These are phyloP conservation scores for Heterocephalus glaber DNA, from an alignment of 2,113 vertebrate genomes.

Conservation along the genomic window DNA sequence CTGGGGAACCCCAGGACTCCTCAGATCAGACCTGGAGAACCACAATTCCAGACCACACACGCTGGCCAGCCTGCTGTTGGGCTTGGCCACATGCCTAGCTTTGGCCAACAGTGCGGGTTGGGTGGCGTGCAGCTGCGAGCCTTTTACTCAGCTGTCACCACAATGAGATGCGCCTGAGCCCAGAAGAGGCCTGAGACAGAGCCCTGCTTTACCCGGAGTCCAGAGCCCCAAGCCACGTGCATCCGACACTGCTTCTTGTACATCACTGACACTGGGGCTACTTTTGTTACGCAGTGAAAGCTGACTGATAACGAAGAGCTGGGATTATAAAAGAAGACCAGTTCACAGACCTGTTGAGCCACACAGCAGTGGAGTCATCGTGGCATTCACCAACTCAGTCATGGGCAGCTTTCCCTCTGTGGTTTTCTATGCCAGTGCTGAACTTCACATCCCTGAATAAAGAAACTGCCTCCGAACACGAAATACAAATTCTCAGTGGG, in stretches of 20 bases:
- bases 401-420: not conserved
- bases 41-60: not conserved
- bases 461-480: not conserved
- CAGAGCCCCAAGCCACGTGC: not conserved
- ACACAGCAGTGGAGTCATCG: not conserved
- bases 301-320: not conserved
- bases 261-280: too few species aligned
- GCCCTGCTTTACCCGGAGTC: not conserved
- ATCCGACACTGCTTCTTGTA: not conserved
- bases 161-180: accelerated
- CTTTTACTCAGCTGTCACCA: not conserved
- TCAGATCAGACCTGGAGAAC: not conserved
- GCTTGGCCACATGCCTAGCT: not conserved
- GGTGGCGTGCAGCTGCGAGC: not conserved
- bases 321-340: not conserved
- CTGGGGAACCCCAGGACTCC: not conserved
- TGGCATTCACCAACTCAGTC: not conserved
- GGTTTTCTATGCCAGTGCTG: not conserved
- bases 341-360: not conserved
- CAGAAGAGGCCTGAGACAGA: not conserved
- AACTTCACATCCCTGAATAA: not conserved
- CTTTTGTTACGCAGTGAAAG: not conserved
- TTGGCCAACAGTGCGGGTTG: not conserved
- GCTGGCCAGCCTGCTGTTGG: not conserved
- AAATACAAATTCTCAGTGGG: not conserved